phyloP scores from a whole-genome alignment of 2,113 vertebrate genomes.

The Sapayoa aenigma region DNA sequence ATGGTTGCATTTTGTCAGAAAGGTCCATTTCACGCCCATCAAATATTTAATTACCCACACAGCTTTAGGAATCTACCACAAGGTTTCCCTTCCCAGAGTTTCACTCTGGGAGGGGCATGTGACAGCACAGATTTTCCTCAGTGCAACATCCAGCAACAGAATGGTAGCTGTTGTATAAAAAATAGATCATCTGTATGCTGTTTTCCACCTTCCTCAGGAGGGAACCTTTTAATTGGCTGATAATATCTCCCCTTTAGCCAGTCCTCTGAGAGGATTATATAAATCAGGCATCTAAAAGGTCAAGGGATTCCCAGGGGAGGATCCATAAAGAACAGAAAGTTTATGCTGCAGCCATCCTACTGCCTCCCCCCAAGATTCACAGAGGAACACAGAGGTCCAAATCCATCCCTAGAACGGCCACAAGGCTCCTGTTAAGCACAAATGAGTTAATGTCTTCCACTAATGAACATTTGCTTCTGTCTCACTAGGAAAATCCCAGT shows the following conservation, averaged over 20 bases:
- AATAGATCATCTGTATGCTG: slow-evolving; percentile 14
- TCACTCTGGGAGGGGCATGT: neutral
- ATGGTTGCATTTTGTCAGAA: neutral
- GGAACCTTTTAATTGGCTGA: slow-evolving; percentile 54
- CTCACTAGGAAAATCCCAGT: neutral
- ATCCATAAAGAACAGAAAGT: slow-evolving; percentile 11
- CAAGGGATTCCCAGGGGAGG: slow-evolving; percentile 21
- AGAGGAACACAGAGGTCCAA: neutral
- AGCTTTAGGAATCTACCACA: neutral
- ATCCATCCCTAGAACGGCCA: neutral
- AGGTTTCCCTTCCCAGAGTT: neutral
- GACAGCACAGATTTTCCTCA: neutral
- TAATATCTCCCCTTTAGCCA: slow-evolving; percentile 20
- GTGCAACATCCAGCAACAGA: slow-evolving; percentile 38
- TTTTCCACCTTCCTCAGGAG: slow-evolving; percentile 50
- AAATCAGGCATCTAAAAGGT: slow-evolving; percentile 51
- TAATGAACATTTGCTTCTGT: neutral
- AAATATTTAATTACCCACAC: neutral
- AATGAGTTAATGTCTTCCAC: neutral
- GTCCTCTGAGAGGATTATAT: slow-evolving; percentile 39
- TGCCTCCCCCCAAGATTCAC: neutral
- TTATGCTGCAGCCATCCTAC: neutral
- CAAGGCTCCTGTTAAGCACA: neutral
- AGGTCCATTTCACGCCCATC: neutral
- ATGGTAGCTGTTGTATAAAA: slow-evolving; percentile 19